phyloP scores from a whole-genome alignment of 1,140 invertebrate genomes.

The Hestina assimilis region DNA sequence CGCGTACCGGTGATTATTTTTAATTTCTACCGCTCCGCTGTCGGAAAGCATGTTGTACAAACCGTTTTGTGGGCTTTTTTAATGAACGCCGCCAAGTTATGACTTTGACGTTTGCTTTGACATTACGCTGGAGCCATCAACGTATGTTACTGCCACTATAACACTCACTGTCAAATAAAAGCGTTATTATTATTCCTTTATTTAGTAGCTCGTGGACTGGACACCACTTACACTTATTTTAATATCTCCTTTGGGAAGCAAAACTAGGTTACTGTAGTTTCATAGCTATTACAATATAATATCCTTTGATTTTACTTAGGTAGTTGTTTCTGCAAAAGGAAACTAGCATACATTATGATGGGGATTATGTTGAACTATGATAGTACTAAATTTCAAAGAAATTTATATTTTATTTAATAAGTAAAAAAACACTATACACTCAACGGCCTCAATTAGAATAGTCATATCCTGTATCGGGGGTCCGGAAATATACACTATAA shows the following conservation, averaged over 20 bases:
- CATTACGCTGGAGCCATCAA: conserved; percentile 44
- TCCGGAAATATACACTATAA: no score
- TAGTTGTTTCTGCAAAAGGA: no score
- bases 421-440: no score
- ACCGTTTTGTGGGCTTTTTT: conserved; percentile 59
- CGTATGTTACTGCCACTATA: conserved; percentile 34
- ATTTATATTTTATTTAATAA: no score
- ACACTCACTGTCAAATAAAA: conserved; percentile 38
- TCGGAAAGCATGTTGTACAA: conserved; percentile 59
- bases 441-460: no score
- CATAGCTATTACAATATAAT: neutral
- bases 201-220: conserved; percentile 23
- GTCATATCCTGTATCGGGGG: no score
- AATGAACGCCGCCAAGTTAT: conserved; percentile 55
- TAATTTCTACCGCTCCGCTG: conserved; percentile 63
- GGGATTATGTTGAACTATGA: no score
- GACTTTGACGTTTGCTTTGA: conserved; percentile 52
- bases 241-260: conserved; percentile 17
- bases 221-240: conserved; percentile 30
- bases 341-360: no score
- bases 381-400: no score
- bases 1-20: conserved; percentile 63
- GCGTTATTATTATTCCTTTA: conserved; percentile 37
- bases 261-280: conserved; percentile 3
- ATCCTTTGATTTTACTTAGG: neutral